Base-by-base conservation (phyloP, 2,797 vertebrate genomes). In the Ibycter americanus region DNA sequence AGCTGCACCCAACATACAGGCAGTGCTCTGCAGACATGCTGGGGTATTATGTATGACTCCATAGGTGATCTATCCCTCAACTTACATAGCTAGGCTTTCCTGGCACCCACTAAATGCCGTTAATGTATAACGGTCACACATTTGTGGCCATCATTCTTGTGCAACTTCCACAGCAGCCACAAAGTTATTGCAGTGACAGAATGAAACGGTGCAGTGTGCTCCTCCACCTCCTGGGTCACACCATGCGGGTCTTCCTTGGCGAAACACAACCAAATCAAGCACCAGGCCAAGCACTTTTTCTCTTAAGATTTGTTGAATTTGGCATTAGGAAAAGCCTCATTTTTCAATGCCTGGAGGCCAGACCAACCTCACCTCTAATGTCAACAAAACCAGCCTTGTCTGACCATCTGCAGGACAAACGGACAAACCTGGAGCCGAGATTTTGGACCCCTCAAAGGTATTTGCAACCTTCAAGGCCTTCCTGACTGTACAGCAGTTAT, bases 321-420 rank as follows among this genome's bases (percentile, higher is more conserved):
- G 6, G 22, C 34, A 26, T 6, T 18, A 44, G 42, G 52, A 18
- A 38, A 4, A 27, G 52, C 22, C 27, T 17, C n/a, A 11, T 21
- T 47, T 17, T 38, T 10, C 42, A 25, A 2, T 4, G 27, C 42
- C 52, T 32, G 52, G 52, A 47, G 42, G 18, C 34, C 52, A 49
- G 27, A 22, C 22, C 34, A 36, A 38, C 27, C 14, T 38, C n/a
- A 14, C 29, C 52, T 38, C 63, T 6, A 49, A 13, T 8, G 27
- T 10, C 2, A 1, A 20, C 42, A 20, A 38, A 16, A 38, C 1
- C 42, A 13, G 54, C 80, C 47, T 52, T 3, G 1, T 22, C 40
- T 2, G 1, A n/a, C 18, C 2, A 0, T 23, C 59, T 47, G 49
- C 49, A 15, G 40, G 18, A 47, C 59, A 32, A 15, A 8, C 1